Conservation (phyloP, 2,888 invertebrate species). For the Mythimna ferrago region DNA sequence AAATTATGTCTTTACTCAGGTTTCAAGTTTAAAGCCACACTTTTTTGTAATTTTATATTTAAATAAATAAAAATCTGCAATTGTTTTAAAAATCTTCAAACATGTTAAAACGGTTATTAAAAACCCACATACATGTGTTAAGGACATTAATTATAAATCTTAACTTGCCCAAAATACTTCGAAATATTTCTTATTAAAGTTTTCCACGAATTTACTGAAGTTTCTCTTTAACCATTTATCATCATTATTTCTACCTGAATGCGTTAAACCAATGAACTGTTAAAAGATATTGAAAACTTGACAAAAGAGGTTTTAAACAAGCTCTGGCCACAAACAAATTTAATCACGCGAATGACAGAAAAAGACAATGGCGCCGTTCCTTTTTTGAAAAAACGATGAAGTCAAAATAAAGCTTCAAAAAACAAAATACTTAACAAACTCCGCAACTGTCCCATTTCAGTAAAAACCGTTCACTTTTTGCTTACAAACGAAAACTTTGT, state of each 20-base stretch:
- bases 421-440: conserved; percentile 11
- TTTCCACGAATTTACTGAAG: conserved; percentile 40
- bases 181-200: conserved; percentile 32
- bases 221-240: conserved; percentile 45
- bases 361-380: neutral
- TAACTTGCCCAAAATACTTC: conserved; percentile 18
- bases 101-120: neutral
- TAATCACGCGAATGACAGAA: neutral
- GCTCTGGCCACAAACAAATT: conserved; percentile 10
- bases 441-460: neutral
- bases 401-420: neutral
- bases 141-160: conserved; percentile 23
- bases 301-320: conserved; percentile 13
- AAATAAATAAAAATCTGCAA: neutral
- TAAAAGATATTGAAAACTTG: conserved; percentile 22
- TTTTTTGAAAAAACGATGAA: conserved; percentile 15
- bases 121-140: conserved; percentile 2
- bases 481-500: too few relatives aligned
- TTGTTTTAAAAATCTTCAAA: neutral
- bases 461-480: too few relatives aligned
- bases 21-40: neutral
- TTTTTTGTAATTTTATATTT: neutral
- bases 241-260: conserved; percentile 35
- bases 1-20: neutral
- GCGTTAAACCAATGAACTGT: conserved; percentile 42